Percentiles rank a stretch among this genome's conserved stretches.
Evolutionary conservation across 2,113 vertebrate species (phyloP).

Genomic region (Lichenostomus cassidix): DNA sequence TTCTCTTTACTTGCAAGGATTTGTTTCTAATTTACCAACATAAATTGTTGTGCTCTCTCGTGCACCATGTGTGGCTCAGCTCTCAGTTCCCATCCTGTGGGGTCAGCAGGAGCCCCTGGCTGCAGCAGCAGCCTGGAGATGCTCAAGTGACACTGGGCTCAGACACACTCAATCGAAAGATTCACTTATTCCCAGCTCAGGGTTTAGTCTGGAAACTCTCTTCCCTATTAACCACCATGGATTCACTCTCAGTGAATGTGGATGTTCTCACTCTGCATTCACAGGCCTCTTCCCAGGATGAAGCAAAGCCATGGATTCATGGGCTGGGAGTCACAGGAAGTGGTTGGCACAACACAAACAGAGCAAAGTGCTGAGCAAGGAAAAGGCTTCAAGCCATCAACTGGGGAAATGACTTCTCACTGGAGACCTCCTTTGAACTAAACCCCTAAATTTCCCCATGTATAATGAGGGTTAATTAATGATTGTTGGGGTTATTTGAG

Average conservation of each 20-base stretch:
- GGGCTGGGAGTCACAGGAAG: neutral
- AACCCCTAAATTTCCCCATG: neutral
- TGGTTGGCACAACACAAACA: neutral
- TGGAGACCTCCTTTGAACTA: neutral
- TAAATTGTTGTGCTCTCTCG: neutral
- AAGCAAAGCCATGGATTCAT: neutral
- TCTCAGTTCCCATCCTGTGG: neutral
- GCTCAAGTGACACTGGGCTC: neutral
- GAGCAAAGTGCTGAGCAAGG: neutral
- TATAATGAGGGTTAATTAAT: neutral
- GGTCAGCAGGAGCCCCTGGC: neutral
- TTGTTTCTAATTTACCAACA: neutral
- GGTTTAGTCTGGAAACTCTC: neutral
- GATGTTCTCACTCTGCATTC: neutral
- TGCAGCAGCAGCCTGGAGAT: neutral
- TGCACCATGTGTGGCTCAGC: neutral
- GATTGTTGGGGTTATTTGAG: neutral
- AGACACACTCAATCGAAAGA: neutral
- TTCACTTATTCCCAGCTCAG: neutral
- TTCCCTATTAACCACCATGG: neutral
- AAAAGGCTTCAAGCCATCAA: neutral
- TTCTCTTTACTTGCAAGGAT: neutral
- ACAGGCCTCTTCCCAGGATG: neutral
- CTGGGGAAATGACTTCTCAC: neutral
- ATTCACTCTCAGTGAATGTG: neutral